phyloP scores from a whole-genome alignment of 2,888 invertebrate species.

The Catocala sponsa region DNA sequence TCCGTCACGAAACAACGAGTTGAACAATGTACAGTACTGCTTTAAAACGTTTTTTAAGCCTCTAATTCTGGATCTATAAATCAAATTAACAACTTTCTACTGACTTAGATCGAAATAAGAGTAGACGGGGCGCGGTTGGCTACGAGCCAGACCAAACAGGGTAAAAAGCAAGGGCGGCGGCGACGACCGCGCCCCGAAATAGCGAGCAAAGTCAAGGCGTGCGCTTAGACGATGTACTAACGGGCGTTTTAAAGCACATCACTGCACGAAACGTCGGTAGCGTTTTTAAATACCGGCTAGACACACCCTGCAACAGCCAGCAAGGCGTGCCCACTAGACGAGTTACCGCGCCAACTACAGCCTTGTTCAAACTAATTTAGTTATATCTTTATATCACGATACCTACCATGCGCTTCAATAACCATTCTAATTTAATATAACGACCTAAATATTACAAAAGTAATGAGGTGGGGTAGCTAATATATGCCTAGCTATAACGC shows the following conservation, averaged over 20 bases:
- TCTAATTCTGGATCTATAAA: constrained; percentile 49
- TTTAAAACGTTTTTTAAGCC: constrained; percentile 14
- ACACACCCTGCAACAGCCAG: constrained; percentile 57
- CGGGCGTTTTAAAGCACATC: constrained; percentile 55
- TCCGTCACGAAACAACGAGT: constrained; percentile 13
- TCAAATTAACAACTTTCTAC: constrained; percentile 64
- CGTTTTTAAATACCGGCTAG: constrained; percentile 47
- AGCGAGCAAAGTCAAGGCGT: constrained; percentile 87
- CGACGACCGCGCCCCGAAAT: constrained; percentile 83
- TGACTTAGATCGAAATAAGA: constrained; percentile 62
- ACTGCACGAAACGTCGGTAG: constrained; percentile 44
- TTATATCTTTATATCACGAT: constrained; percentile 47
- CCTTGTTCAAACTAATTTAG: constrained; percentile 60
- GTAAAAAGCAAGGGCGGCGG: constrained; percentile 84
- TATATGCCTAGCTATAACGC: constrained; percentile 28
- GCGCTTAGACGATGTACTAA: constrained; percentile 63
- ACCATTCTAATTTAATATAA: constrained; percentile 31
- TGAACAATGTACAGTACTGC: constrained; percentile 9
- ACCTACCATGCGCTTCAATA: constrained; percentile 46
- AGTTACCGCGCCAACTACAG: constrained; percentile 47
- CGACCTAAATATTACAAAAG: constrained; percentile 34
- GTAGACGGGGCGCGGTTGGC: constrained; percentile 79
- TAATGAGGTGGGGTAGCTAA: constrained; percentile 26
- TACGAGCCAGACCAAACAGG: constrained; percentile 83
- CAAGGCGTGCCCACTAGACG: constrained; percentile 54